phyloP scores from a whole-genome alignment of 2,113 vertebrate genomes.

The Tenebrosternarchus preto region DNA sequence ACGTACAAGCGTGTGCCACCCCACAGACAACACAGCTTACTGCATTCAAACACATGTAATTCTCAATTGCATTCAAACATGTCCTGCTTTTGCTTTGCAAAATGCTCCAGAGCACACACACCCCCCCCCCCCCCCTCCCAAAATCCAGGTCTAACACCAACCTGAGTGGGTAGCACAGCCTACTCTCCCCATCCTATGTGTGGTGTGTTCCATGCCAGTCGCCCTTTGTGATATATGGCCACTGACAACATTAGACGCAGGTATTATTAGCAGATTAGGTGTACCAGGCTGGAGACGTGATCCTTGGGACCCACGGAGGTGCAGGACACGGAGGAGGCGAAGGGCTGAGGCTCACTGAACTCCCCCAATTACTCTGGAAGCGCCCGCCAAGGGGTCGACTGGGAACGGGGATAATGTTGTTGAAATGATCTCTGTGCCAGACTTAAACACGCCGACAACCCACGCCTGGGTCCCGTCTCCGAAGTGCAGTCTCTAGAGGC shows the following conservation, averaged over 20 bases:
- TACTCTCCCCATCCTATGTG: constrained; percentile 37
- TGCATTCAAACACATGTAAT: not conserved
- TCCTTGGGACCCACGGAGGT: constrained; percentile 35
- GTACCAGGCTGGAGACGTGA: constrained; percentile 62
- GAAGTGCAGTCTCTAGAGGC: not conserved
- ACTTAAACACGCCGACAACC: constrained; percentile 57
- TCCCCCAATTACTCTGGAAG: constrained; percentile 78
- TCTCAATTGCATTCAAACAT: not conserved
- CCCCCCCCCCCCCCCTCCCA: too few species aligned
- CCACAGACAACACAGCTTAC: not conserved
- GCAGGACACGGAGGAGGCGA: constrained; percentile 54
- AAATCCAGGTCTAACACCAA: not conserved
- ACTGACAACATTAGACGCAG: constrained; percentile 81
- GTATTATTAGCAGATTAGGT: constrained; percentile 80
- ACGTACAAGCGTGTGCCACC: not conserved
- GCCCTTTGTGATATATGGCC: constrained; percentile 69
- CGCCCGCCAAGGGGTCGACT: constrained; percentile 72
- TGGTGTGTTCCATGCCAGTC: constrained; percentile 16
- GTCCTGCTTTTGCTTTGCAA: not conserved
- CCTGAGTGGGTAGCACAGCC: not conserved
- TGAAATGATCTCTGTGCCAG: constrained; percentile 79
- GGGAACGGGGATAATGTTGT: constrained; percentile 88
- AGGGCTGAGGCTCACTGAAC: constrained; percentile 65
- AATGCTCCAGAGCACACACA: not conserved
- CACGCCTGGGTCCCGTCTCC: constrained; percentile 17